Base-by-base conservation (phyloP, 2,888 invertebrate species). In the Scaeva pyrastri region DNA sequence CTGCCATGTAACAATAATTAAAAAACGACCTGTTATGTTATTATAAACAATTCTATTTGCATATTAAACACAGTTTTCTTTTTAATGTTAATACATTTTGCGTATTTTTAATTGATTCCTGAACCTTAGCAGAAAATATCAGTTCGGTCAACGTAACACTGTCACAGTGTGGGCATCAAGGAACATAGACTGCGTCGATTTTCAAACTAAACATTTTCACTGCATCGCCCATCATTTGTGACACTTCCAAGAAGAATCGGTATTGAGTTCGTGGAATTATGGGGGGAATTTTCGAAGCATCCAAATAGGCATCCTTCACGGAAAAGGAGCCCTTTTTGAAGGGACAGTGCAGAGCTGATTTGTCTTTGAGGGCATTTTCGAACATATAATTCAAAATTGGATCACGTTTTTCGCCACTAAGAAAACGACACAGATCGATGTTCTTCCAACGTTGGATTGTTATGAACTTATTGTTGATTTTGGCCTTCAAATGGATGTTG, bases 41-140 rank as follows among this genome's bases (percentile, higher is more conserved):
- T 86, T 82, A 77, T 71, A 74, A 86, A 74, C 73, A 86, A 74
- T 74, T 74, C 64, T 50, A 78, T 86, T 82, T 86, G 82, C 86
- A 86, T 86, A 77, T 78, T 78, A 45, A 21, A 80, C 8, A 74
- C 74, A 77, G 39, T 31, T 36, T 45, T n/a, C 23, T 77, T 73
- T 76, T 85, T 85, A 81, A 73, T 81, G 76, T 68, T 70, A 77
- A 68, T 31, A 68, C 56, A 50, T 56, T 48, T 56, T 77, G 86
- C 72, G 64, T 26, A 82, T 41, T 71, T 76, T 81, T 81, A 77
- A 86, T 81, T 86, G 68, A 80, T 80, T 62, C 70, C 55, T 66
- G 66, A 45, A 8, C 26, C 26, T 6, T n/a, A 70, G n/a, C 4
- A 45, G 43, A 70, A 4, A n/a, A n/a, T n/a, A n/a, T n/a, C n/a